Evolutionary conservation across 2,888 invertebrate genomes (phyloP), one percentile per base, ranked within the genome.

Genomic region (Microdon myrmicae): DNA sequence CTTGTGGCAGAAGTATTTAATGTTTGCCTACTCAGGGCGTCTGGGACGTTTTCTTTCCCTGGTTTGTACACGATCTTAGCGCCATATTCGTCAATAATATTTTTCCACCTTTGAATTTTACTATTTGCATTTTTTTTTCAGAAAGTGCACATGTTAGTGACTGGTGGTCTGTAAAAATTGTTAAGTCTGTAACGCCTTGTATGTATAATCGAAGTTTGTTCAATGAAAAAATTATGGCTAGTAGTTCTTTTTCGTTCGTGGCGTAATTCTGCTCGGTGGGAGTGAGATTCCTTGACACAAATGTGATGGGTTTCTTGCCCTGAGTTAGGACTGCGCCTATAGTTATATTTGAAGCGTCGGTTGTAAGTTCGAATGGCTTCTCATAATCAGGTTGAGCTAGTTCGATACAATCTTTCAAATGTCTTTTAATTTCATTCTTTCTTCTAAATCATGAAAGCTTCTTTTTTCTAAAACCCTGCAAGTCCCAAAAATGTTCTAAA

Each of bases 51-150:
- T 7, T 56, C 56, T 20, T 69, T 72, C 1, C 81, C 81, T 1
- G 74, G 76, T 3, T 72, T 69, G 54, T 81, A 80, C n/a, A 71
- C 58, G 2, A 80, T 22, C 29, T 47, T 7, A 7, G 31, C 38
- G 17, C 38, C 44, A 26, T 64, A 44, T 25, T 56, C 51, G 10
- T 56, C 56, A 4, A 58, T 43, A 16, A 67, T 22, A 17, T 39
- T 35, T 29, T 51, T 53, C 47, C 60, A 60, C 13, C 58, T 26
- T 25, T 66, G 66, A 19, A 68, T 45, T 25, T 67, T 58, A 2
- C 26, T 35, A 12, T 39, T 68, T 23, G 28, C 61, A 32, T 20
- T 68, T 53, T 64, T n/a, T n/a, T 55, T 14, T 68, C 67, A 4
- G 67, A 69, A 12, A 69, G 43, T 3, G 67, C 45, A 37, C 58